Evolutionary conservation across 2,113 vertebrate genomes (phyloP), one percentile per base, ranked within the genome.

Genomic region (Psammodynastes pulverulentus): DNA sequence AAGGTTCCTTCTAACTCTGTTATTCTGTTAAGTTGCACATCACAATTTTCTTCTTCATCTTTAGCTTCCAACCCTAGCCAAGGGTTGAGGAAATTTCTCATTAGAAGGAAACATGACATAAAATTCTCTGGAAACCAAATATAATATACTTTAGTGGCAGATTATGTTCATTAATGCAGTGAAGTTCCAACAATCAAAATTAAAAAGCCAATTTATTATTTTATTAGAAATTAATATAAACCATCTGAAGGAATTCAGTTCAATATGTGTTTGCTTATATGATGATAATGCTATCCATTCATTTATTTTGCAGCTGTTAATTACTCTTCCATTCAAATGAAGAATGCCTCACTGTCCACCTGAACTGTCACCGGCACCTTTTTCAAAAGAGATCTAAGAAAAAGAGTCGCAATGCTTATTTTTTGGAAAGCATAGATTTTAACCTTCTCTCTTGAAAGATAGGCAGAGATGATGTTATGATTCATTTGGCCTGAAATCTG

Each of bases 131-230:
- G 93, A 93, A 97, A 95, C 89, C 86, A 96, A 95, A 94, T 93
- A 95, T 97, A 97, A 94, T 97, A 96, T 92, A 95, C 45, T 97
- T 97, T 97, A 94, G 94, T 96, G 93, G 92, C 89, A 90, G 96
- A 79, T 97, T 96, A 97, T 92, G 91, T 93, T 85, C 94, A 94
- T 95, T 97, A 56, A 96, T 91, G 93, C 97, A 96, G 97, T 96
- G 92, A 97, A 96, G 91, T 94, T 97, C 97, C 96, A 95, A 95
- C 91, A 95, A 96, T 94, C 95, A 96, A 97, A 92, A 96, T 92
- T 94, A 94, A 94, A 96, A 91, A 97, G 91, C 94, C 86, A 95
- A 93, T 91, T 91, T 94, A 95, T 39, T 34, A 94, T 94, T 92
- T 93, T 88, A 95, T 93, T 95, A 88, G 87, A 96, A 95, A 95